Percentiles rank a stretch among this genome's conserved stretches.
Conservation (phyloP, 2,797 vertebrate species). For the Phaenicophaeus curvirostris region DNA sequence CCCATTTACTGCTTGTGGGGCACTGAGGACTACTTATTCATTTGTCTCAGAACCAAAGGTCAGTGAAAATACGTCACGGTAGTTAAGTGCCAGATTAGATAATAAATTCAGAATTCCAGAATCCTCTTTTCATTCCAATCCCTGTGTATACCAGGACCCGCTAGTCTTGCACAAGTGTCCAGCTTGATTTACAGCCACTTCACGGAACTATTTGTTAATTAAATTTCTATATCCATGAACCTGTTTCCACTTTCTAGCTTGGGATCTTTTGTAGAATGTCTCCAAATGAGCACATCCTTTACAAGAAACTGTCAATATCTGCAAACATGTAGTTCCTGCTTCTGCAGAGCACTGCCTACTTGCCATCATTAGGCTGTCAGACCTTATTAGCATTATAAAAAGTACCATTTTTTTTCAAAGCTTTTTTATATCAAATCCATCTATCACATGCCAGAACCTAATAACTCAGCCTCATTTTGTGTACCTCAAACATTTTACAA, state of each 20-base stretch:
- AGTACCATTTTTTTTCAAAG: not conserved
- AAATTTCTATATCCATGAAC: not conserved
- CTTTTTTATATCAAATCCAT: not conserved
- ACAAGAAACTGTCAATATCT: not conserved
- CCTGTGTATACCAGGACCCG: not conserved
- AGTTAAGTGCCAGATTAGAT: not conserved
- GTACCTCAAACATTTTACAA: not conserved
- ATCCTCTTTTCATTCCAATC: not conserved
- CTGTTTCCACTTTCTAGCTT: not conserved
- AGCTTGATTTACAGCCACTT: not conserved
- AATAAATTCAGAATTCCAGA: not conserved
- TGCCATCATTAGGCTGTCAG: slow-evolving; percentile 19
- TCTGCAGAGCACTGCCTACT: slow-evolving; percentile 14
- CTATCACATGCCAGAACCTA: slow-evolving; percentile 30
- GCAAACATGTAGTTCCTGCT: slow-evolving; percentile 40
- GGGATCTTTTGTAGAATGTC: not conserved
- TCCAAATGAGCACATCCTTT: not conserved
- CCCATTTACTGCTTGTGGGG: not conserved
- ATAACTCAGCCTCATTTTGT: not conserved
- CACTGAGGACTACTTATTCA: not conserved
- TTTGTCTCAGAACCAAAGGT: not conserved
- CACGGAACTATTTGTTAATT: not conserved
- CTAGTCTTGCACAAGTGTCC: not conserved
- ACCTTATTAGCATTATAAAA: slow-evolving; percentile 34
- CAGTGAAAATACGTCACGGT: not conserved